A percentile compares a stretch with the other conserved stretches of the same genome.
phyloP scores from a whole-genome alignment of 2,797 vertebrate genomes.

The Phrynocephalus forsythii region DNA sequence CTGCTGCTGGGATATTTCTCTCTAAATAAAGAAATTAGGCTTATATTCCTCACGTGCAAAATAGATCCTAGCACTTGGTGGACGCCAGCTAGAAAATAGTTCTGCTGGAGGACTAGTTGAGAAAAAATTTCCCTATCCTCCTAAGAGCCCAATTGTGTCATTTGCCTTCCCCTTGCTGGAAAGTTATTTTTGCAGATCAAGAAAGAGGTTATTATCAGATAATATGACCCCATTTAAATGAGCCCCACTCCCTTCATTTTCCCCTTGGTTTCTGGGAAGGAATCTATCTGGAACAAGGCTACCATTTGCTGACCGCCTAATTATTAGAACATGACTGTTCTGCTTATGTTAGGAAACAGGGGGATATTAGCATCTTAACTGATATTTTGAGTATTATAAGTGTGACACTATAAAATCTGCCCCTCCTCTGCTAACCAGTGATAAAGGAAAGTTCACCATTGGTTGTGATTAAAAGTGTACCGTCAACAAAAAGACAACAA shows the following conservation, averaged over 20 bases:
- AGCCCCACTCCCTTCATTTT: background rate
- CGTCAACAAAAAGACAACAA: no score
- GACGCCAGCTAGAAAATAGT: constrained; percentile 6
- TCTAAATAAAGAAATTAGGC: constrained; percentile 3
- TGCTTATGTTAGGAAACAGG: background rate
- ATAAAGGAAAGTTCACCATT: no score
- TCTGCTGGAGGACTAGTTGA: background rate
- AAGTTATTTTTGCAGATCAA: background rate
- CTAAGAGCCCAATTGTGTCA: background rate
- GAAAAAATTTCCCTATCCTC: no score
- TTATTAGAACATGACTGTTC: background rate
- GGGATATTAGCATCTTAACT: background rate
- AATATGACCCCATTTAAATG: background rate
- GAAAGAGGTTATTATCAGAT: background rate
- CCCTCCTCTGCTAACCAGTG: no score
- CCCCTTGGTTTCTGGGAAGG: background rate
- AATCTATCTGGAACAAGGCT: background rate
- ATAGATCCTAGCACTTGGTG: background rate
- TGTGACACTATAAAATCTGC: background rate
- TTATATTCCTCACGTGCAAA: background rate
- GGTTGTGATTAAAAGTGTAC: no score
- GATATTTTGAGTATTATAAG: background rate
- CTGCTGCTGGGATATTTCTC: background rate
- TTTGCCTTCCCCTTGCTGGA: background rate
- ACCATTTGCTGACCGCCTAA: constrained; percentile 3